These are phyloP conservation scores for Perodicticus potto DNA, from an alignment of 2,797 vertebrate species.

Conservation along the genomic window DNA sequence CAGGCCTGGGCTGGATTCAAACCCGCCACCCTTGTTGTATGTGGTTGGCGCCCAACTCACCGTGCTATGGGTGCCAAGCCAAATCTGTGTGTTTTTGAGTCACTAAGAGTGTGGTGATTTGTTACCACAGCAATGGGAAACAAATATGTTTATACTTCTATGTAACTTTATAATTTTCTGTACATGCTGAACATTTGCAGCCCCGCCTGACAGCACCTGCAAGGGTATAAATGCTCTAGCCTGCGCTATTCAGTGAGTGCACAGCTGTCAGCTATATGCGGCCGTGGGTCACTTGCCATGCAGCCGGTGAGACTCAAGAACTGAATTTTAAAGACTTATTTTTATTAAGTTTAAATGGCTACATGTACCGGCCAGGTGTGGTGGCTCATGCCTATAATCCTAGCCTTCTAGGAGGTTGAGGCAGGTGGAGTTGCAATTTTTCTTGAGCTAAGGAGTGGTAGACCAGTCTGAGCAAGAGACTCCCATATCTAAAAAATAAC, in stretches of 20 bases:
- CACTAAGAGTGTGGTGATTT: neutral
- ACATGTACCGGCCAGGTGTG: neutral
- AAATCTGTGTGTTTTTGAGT: neutral
- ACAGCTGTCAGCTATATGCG: no score
- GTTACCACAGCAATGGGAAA: neutral
- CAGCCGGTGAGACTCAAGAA: neutral
- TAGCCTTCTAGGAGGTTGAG: no score
- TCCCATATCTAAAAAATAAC: no score
- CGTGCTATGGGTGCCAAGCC: no score
- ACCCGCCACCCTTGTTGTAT: no score
- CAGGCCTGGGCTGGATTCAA: no score
- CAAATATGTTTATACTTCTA: neutral
- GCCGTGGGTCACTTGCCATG: neutral
- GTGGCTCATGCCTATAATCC: no score
- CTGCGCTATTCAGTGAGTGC: fast-evolving
- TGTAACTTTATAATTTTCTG: neutral
- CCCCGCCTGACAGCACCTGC: neutral
- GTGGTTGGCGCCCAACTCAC: no score
- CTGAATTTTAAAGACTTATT: neutral
- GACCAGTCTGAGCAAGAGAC: no score
- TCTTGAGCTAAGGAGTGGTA: no score
- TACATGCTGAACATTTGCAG: neutral
- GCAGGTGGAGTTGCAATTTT: no score
- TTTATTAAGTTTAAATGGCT: neutral
- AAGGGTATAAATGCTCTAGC: neutral